A percentile compares a stretch with the other conserved stretches of the same genome.
These are phyloP conservation scores for Minunthozetes semirufus DNA, from an alignment of 2,888 invertebrate species.

Conservation along the genomic window DNA sequence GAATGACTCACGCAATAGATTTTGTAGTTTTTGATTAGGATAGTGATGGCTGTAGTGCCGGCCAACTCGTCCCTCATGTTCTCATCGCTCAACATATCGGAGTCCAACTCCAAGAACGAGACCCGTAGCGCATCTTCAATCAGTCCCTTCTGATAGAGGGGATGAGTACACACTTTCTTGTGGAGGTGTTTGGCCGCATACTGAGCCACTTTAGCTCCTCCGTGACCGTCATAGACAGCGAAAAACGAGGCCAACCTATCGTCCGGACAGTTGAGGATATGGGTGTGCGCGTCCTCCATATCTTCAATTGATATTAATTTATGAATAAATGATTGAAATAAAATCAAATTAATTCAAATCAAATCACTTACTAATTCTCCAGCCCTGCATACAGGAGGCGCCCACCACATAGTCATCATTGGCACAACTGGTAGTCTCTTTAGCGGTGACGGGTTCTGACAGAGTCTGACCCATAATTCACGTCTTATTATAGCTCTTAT, in stretches of 20 bases:
- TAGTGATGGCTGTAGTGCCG: conserved; percentile 43
- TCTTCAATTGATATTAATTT: conserved; percentile 45
- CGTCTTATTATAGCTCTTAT: not conserved
- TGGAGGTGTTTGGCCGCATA: conserved; percentile 92
- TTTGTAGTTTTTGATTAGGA: conserved; percentile 69
- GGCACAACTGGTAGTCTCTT: conserved; percentile 50
- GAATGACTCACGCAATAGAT: conserved; percentile 63
- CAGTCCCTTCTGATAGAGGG: conserved; percentile 72
- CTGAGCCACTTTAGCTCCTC: conserved; percentile 82
- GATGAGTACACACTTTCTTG: conserved; percentile 74
- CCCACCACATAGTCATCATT: conserved; percentile 64
- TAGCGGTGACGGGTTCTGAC: conserved; percentile 83
- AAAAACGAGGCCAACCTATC: conserved; percentile 90
- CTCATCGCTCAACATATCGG: conserved; percentile 81
- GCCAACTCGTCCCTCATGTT: conserved; percentile 82
- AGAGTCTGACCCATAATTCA: conserved; percentile 86
- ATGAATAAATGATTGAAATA: not conserved
- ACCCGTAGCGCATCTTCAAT: conserved; percentile 75
- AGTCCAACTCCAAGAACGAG: conserved; percentile 85
- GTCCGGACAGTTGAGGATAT: conserved; percentile 82
- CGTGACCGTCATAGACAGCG: conserved; percentile 94
- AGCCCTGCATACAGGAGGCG: conserved; percentile 99
- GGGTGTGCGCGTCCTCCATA: conserved; percentile 99
- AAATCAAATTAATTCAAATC: conserved; percentile 24
- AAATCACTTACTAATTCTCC: conserved; percentile 69